Conservation (phyloP, 2,888 invertebrate species). For the Aleiodes testaceus region DNA sequence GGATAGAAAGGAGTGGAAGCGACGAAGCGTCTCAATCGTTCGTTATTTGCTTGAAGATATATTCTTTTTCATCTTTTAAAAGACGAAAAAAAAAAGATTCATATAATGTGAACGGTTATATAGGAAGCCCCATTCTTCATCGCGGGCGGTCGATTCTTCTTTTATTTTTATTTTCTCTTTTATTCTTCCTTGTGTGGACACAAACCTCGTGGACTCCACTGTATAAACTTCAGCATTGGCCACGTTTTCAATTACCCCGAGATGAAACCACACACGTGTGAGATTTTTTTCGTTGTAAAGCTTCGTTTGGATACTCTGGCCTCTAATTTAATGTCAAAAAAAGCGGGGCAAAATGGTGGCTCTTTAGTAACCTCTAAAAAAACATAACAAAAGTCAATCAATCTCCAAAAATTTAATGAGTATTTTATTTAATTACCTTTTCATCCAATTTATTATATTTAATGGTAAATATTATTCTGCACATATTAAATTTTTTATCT, state of each 20-base stretch:
- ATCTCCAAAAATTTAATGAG: no score
- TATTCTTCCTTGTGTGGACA: background rate
- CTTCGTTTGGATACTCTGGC: constrained; percentile 11
- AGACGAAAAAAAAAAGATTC: constrained; percentile 13
- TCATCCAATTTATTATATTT: no score
- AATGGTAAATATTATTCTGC: no score
- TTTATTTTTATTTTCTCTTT: constrained; percentile 15
- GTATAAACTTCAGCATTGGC: constrained; percentile 14
- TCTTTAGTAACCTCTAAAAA: no score
- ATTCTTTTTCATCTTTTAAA: constrained; percentile 12
- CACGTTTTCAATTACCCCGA: constrained; percentile 61
- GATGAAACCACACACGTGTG: constrained; percentile 59
- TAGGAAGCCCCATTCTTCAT: constrained; percentile 38
- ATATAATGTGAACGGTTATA: constrained; percentile 25
- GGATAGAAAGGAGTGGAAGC: constrained; percentile 36
- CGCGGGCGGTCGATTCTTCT: constrained; percentile 41
- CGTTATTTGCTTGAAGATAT: constrained; percentile 9
- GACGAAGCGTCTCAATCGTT: constrained; percentile 40
- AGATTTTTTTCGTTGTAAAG: constrained; percentile 27
- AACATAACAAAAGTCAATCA: no score
- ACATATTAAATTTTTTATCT: no score
- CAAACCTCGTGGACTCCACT: background rate
- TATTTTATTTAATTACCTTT: no score
- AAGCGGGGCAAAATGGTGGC: no score
- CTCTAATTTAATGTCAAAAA: constrained; percentile 4